Base-by-base conservation (phyloP, 35 echinoderm and acorn worm species). In the Apostichopus californicus region DNA sequence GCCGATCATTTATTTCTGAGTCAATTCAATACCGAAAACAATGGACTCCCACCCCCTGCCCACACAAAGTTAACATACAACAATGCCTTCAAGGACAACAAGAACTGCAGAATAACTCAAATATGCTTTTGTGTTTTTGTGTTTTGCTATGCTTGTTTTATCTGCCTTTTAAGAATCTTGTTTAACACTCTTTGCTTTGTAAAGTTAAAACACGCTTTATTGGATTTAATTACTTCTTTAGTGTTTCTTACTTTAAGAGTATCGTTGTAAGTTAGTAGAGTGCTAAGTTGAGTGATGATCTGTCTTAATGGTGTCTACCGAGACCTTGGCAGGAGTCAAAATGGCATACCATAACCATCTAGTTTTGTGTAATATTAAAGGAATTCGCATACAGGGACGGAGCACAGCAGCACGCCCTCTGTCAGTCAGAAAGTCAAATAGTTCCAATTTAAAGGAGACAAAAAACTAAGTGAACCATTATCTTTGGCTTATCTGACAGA, bases 321-420 rank as follows among this genome's bases (percentile, higher is more conserved):
- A 75, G 71, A 4, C 71, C 71, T 75, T 75, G 71, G 17, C n/a
- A 75, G 71, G 71, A 75, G 71, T 20, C 71, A 75, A 75, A 75
- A 6, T 75, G 71, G 17, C 71, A 75, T 75, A 20, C 71, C 71
- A 46, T 46, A 46, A 46, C 34, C 34, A 46, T 46, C 34, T 46
- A 46, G 34, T 0, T 2, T 46, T 46, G 34, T 46, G 34, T 46
- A 46, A 46, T 46, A 46, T 46, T 46, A 46, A 46, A 46, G 34
- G 34, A 46, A 46, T 46, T 46, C 34, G 34, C 34, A 46, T 46
- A 1, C 34, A 46, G 2, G 34, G 34, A 46, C 34, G 34, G 34
- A 46, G 34, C 34, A 46, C 34, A 46, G 34, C 34, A 46, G 34
- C 34, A 46, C 34, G 34, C 34, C 34, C 34, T 46, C 34, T 46